Percentiles rank a stretch among this genome's conserved stretches.
Conservation (phyloP, 2,888 invertebrate genomes). For the Andrena fulva region DNA sequence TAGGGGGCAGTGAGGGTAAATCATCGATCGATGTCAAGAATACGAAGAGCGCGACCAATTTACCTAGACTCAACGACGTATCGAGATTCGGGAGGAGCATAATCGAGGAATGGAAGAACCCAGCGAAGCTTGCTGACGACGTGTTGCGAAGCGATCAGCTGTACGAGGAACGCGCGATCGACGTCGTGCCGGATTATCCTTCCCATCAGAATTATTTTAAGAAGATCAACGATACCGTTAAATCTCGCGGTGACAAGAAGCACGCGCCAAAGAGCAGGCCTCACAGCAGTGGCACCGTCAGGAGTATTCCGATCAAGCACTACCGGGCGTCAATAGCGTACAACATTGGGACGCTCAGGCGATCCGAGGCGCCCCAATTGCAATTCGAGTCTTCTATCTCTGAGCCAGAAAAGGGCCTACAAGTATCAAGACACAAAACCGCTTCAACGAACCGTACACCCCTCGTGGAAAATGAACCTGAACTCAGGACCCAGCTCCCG, state of each 20-base stretch:
- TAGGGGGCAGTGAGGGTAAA: constrained; percentile 81
- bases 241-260: constrained; percentile 18
- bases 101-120: constrained; percentile 79
- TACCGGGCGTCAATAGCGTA: constrained; percentile 76
- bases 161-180: constrained; percentile 80
- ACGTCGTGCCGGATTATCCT: constrained; percentile 70
- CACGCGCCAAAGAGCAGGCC: constrained; percentile 22
- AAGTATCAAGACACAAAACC: constrained; percentile 21
- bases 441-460: not conserved
- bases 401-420: constrained; percentile 59
- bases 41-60: constrained; percentile 34
- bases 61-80: constrained; percentile 50
- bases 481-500: not conserved
- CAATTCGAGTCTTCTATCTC: constrained; percentile 74
- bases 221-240: constrained; percentile 8
- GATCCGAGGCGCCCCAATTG: constrained; percentile 65
- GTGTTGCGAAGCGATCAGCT: constrained; percentile 71
- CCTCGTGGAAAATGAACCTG: not conserved
- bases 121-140: constrained; percentile 56
- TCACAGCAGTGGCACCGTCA: constrained; percentile 65
- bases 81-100: constrained; percentile 68
- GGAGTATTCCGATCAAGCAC: constrained; percentile 79
- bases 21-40: constrained; percentile 50
- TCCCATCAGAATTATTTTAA: constrained; percentile 23
- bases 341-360: constrained; percentile 75